Evolutionary conservation across 2,888 invertebrate genomes (phyloP).

Genomic region (Agrypnus murinus): DNA sequence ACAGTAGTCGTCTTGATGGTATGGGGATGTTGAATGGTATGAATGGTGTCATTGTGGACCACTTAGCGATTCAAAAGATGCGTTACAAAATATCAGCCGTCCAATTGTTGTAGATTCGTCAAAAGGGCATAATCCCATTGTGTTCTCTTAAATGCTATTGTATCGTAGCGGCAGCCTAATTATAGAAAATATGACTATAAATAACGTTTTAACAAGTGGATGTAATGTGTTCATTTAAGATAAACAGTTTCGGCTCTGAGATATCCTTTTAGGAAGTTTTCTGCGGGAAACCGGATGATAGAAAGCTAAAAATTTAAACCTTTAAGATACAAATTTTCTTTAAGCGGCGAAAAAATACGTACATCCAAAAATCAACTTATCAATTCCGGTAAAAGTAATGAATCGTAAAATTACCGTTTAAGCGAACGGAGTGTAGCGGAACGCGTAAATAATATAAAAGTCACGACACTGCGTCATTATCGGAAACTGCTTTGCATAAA

Average conservation of each 20-base stretch:
- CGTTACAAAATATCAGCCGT: slow-evolving; percentile 65
- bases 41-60: slow-evolving; percentile 63
- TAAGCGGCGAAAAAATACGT: slow-evolving; percentile 41
- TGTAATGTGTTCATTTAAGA: slow-evolving; percentile 24
- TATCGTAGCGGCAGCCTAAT: slow-evolving; percentile 62
- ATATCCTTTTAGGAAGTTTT: neutral
- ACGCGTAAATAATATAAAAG: slow-evolving; percentile 70
- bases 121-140: slow-evolving; percentile 65
- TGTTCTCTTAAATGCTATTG: slow-evolving; percentile 64
- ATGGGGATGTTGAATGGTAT: slow-evolving; percentile 55
- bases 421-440: slow-evolving; percentile 63
- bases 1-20: neutral
- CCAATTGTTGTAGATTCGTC: slow-evolving; percentile 65
- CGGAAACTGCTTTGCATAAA: slow-evolving; percentile 71
- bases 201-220: slow-evolving; percentile 56
- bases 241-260: neutral
- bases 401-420: slow-evolving; percentile 71
- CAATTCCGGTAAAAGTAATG: slow-evolving; percentile 70
- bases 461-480: slow-evolving; percentile 69
- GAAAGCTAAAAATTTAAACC: too few relatives aligned
- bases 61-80: slow-evolving; percentile 65
- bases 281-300: neutral
- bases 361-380: slow-evolving; percentile 64
- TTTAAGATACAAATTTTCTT: slow-evolving; percentile 30
- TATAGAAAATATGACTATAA: slow-evolving; percentile 63